These are phyloP conservation scores for Sphyrna mokarran DNA, from an alignment of 2,113 vertebrate species.

Conservation along the genomic window DNA sequence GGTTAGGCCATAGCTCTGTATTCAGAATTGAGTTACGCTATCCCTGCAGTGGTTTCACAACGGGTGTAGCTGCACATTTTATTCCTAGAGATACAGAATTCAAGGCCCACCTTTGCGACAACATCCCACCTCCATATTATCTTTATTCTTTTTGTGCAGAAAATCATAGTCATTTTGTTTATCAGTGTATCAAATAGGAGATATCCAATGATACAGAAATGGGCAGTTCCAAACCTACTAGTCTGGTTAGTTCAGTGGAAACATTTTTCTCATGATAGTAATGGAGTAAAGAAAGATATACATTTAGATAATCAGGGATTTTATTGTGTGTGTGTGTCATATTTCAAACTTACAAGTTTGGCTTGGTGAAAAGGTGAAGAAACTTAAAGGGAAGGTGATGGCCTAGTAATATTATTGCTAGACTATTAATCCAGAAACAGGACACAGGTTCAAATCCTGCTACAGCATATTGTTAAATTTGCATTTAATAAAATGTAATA, in stretches of 20 bases:
- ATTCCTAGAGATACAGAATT: background rate
- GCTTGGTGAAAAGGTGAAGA: background rate
- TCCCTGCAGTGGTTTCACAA: background rate
- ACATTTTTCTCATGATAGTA: background rate
- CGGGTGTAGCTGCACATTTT: background rate
- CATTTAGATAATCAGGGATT: background rate
- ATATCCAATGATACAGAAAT: too few relatives aligned
- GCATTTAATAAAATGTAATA: too few relatives aligned
- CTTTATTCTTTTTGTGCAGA: background rate
- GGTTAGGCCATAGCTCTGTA: background rate
- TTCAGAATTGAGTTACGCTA: background rate
- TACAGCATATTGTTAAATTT: too few relatives aligned
- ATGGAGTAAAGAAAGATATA: background rate
- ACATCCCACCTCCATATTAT: background rate
- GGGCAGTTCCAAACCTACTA: background rate
- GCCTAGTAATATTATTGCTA: too few relatives aligned
- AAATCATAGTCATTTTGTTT: background rate
- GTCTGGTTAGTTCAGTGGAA: background rate
- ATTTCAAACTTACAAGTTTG: background rate
- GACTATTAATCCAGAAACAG: too few relatives aligned
- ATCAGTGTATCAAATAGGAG: background rate
- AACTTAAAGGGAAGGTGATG: background rate
- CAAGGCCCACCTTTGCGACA: background rate
- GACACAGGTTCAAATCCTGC: too few relatives aligned
- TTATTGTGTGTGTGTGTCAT: background rate